Conservation (phyloP, 2,113 vertebrate genomes). For the Toxostoma redivivum region DNA sequence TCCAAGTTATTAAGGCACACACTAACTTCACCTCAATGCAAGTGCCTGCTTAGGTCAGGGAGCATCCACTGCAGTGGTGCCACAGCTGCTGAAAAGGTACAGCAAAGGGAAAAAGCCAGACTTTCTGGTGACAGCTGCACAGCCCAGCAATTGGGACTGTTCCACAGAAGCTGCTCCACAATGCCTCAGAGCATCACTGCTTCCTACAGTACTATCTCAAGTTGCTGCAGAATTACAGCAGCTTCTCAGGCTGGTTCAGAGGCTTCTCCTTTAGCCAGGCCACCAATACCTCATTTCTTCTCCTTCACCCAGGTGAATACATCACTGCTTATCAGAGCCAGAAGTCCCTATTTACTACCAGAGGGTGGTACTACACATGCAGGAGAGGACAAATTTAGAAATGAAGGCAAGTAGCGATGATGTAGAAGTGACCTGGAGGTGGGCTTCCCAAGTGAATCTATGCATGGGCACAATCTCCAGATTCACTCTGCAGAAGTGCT, state of each 20-base stretch:
- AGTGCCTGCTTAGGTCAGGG: background rate
- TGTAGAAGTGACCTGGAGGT: background rate
- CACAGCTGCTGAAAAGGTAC: background rate
- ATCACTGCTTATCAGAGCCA: background rate
- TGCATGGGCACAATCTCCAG: background rate
- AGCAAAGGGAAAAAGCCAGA: background rate
- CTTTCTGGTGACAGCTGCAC: fast-evolving
- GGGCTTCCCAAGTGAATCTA: background rate
- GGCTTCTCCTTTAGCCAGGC: background rate
- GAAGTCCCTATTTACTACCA: background rate
- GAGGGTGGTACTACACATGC: background rate
- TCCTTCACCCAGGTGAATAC: background rate
- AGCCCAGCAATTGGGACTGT: background rate
- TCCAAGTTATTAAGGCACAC: background rate
- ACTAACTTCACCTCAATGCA: background rate
- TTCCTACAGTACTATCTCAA: background rate
- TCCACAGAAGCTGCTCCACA: background rate
- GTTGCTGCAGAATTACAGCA: background rate
- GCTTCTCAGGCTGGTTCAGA: background rate
- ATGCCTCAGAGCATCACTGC: fast-evolving
- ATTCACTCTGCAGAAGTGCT: background rate
- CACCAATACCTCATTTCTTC: background rate
- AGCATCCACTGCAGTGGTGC: background rate
- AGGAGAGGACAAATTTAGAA: background rate
- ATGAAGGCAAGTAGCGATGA: background rate